A percentile compares a stretch with the other conserved stretches of the same genome.
Conservation (phyloP, 2,888 invertebrate genomes). For the Parnassius apollo region DNA sequence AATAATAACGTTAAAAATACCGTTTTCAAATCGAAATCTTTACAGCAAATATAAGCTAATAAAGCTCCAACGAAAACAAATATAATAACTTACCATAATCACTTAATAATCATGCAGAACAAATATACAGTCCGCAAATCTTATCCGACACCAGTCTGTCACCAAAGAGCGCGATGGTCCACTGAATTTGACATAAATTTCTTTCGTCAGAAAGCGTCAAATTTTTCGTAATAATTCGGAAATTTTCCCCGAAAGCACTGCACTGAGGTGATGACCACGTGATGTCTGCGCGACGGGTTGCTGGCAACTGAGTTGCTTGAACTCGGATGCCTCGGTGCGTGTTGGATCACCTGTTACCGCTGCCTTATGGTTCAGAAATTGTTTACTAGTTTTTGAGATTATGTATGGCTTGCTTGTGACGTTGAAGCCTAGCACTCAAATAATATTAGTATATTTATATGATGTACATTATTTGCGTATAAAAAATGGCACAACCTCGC, state of each 20-base stretch:
- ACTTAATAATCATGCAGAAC: conserved; percentile 35
- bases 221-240: conserved; percentile 33
- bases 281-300: conserved; percentile 1
- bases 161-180: conserved; percentile 30
- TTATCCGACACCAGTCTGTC: conserved; percentile 24
- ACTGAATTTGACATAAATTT: conserved; percentile 59
- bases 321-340: neutral
- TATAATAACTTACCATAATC: conserved; percentile 26
- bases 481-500: no score
- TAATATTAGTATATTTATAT: no score
- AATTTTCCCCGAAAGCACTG: conserved; percentile 2
- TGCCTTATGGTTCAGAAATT: conserved; percentile 6
- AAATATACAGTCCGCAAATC: conserved; percentile 29
- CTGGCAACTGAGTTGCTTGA: conserved; percentile 13
- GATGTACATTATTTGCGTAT: no score
- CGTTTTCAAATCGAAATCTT: neutral
- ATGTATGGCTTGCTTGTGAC: neutral
- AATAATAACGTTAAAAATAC: neutral
- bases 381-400: conserved; percentile 1
- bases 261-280: conserved; percentile 2
- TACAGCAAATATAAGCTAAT: neutral
- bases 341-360: conserved; percentile 16
- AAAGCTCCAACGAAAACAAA: conserved; percentile 20
- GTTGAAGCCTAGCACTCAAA: no score
- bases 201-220: conserved; percentile 62